A percentile compares a stretch with the other conserved stretches of the same genome.
phyloP scores from a whole-genome alignment of 2,797 vertebrate genomes.

The Carapus acus region DNA sequence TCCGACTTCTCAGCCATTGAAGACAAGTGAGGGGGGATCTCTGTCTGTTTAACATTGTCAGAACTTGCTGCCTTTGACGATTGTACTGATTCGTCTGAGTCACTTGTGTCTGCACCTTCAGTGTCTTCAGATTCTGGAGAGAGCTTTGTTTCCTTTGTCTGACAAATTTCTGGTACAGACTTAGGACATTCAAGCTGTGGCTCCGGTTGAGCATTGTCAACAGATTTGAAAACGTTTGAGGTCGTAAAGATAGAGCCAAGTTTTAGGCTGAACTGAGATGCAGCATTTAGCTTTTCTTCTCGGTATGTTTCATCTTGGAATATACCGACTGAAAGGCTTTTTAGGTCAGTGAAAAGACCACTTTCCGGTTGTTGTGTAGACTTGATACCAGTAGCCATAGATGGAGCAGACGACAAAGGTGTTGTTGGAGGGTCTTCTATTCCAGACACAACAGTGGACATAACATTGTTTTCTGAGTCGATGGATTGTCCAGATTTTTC shows the following conservation, averaged over 20 bases:
- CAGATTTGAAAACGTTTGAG: conserved; percentile 49
- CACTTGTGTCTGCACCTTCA: conserved; percentile 64
- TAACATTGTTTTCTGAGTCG: conserved; percentile 54
- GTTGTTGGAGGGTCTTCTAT: conserved; percentile 71
- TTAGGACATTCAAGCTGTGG: conserved; percentile 51
- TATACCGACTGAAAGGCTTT: conserved; percentile 79
- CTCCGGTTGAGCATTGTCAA: conserved; percentile 55
- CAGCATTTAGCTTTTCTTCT: conserved; percentile 61
- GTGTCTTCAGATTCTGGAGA: conserved; percentile 63
- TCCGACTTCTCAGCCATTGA: conserved; percentile 45
- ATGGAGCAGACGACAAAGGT: conserved; percentile 74
- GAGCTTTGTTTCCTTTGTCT: conserved; percentile 51
- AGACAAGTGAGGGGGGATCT: conserved; percentile 34
- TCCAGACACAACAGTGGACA: conserved; percentile 74
- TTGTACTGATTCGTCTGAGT: conserved; percentile 60
- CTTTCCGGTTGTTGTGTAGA: conserved; percentile 56
- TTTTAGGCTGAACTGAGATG: conserved; percentile 77
- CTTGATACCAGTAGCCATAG: conserved; percentile 52
- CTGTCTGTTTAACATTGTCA: conserved; percentile 52
- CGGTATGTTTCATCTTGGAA: conserved; percentile 78
- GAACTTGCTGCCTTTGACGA: conserved; percentile 62
- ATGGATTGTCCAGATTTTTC: conserved; percentile 31
- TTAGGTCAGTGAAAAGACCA: conserved; percentile 80
- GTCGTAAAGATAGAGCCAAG: conserved; percentile 70
- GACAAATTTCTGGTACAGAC: conserved; percentile 27